Conservation (phyloP, 2,888 invertebrate species). For the Shargacucullia verbasci region DNA sequence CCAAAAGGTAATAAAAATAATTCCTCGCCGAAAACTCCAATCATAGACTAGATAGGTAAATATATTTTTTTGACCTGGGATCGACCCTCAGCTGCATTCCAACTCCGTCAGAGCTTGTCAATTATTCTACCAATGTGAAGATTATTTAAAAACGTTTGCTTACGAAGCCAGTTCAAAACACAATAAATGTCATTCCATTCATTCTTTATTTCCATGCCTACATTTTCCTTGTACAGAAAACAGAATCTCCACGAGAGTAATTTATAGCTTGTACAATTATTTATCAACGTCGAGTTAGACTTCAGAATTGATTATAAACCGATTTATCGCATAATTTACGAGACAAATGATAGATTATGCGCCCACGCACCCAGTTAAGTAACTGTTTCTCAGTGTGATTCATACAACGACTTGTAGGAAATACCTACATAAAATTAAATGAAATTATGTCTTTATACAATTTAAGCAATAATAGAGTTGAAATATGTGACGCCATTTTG, state of each 20-base stretch:
- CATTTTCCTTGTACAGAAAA: slow-evolving; percentile 40
- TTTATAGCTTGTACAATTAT: slow-evolving; percentile 50
- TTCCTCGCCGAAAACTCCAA: too few species aligned
- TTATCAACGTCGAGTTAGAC: slow-evolving; percentile 27
- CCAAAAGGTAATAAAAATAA: too few species aligned
- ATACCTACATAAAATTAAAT: slow-evolving; percentile 12
- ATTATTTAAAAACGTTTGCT: slow-evolving; percentile 4
- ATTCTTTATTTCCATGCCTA: slow-evolving; percentile 6
- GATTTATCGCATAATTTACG: slow-evolving; percentile 52
- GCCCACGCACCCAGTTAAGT: slow-evolving; percentile 43
- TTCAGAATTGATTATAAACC: slow-evolving; percentile 47
- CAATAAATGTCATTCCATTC: slow-evolving; percentile 15
- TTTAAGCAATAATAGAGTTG: slow-evolving; percentile 1
- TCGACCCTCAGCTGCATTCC: too few species aligned
- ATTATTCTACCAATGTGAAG: not conserved
- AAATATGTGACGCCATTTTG: not conserved
- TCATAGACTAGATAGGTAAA: too few species aligned
- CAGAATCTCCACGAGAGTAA: slow-evolving; percentile 29
- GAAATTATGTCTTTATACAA: slow-evolving; percentile 14
- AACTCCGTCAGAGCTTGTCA: not conserved
- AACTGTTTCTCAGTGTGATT: slow-evolving; percentile 34
- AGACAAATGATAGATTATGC: slow-evolving; percentile 52
- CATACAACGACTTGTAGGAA: slow-evolving; percentile 30
- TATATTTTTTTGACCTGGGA: too few species aligned
- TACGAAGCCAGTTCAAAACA: slow-evolving; percentile 13